Evolutionary conservation across 2,797 vertebrate genomes (phyloP).

Genomic region (Poecilia gillii): DNA sequence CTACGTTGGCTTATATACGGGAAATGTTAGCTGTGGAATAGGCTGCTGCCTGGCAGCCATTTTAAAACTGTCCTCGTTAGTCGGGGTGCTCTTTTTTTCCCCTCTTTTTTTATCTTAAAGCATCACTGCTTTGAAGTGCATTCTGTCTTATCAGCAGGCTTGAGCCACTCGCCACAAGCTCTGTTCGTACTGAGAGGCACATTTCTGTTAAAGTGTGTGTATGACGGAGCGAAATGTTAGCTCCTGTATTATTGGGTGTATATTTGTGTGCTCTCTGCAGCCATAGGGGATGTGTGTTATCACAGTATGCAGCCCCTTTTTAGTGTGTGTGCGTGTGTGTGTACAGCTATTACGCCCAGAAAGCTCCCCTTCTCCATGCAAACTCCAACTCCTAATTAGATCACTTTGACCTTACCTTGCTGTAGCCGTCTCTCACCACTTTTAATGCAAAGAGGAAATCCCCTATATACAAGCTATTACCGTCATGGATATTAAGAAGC

Average conservation of each 20-base stretch:
- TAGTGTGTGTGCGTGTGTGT: constrained; percentile 40
- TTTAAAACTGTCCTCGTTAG: constrained; percentile 64
- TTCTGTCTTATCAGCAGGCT: constrained; percentile 76
- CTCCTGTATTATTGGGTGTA: constrained; percentile 19
- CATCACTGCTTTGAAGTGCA: constrained; percentile 76
- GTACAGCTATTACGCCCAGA: constrained; percentile 59
- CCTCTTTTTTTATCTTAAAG: constrained; percentile 68
- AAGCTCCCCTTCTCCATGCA: constrained; percentile 30
- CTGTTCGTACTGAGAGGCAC: constrained; percentile 31
- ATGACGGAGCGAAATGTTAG: constrained; percentile 20
- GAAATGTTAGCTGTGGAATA: constrained; percentile 51
- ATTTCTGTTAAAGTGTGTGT: constrained; percentile 30
- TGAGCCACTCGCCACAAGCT: constrained; percentile 66
- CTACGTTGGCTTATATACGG: constrained; percentile 30
- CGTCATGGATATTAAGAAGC: constrained; percentile 40
- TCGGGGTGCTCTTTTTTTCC: constrained; percentile 58
- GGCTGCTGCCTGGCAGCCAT: constrained; percentile 67
- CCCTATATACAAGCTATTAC: constrained; percentile 43
- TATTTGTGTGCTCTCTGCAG: constrained; percentile 42
- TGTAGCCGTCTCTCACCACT: constrained; percentile 34
- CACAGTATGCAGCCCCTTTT: constrained; percentile 66
- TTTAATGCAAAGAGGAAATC: constrained; percentile 29
- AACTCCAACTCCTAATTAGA: constrained; percentile 43
- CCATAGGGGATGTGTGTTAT: constrained; percentile 71
- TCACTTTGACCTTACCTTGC: constrained; percentile 57